A percentile compares a stretch with the other conserved stretches of the same genome.
phyloP scores from a whole-genome alignment of 2,888 invertebrate species.

The Vesta saturnalis region DNA sequence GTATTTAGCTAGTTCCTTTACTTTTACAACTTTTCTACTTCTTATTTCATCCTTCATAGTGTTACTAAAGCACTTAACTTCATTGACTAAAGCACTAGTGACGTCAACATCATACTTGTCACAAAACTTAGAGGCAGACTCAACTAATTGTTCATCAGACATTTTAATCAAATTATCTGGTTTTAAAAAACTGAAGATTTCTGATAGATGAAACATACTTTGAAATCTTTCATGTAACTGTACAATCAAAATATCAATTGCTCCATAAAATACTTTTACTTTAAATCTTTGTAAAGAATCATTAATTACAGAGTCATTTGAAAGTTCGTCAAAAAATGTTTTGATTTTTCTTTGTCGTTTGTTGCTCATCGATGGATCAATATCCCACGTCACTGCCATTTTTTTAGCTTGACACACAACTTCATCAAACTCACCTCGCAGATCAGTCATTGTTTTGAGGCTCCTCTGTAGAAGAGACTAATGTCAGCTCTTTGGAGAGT shows the following conservation, averaged over 20 bases:
- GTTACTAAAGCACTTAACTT: too few relatives aligned
- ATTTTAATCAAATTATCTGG: not conserved
- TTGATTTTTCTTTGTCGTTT: not conserved
- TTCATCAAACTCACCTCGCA: too few relatives aligned
- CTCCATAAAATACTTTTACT: not conserved
- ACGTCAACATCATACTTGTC: not conserved
- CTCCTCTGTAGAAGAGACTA: not conserved
- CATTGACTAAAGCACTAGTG: too few relatives aligned
- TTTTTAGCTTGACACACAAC: too few relatives aligned
- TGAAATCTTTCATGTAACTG: not conserved
- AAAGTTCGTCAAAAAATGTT: not conserved
- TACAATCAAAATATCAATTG: not conserved
- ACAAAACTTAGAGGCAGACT: not conserved
- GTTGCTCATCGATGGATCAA: too few relatives aligned
- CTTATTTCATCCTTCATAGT: too few relatives aligned
- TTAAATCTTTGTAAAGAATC: not conserved
- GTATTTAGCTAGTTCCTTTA: too few relatives aligned
- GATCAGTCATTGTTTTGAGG: too few relatives aligned
- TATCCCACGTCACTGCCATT: too few relatives aligned
- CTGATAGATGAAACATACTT: not conserved
- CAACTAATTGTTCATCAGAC: not conserved
- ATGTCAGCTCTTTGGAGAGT: too few relatives aligned
- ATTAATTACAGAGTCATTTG: not conserved
- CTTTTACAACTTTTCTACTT: too few relatives aligned
- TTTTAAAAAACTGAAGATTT: not conserved